Percentiles rank a stretch among this genome's conserved stretches.
Conservation (phyloP, 1,140 invertebrate genomes). For the Lethocerus indicus region DNA sequence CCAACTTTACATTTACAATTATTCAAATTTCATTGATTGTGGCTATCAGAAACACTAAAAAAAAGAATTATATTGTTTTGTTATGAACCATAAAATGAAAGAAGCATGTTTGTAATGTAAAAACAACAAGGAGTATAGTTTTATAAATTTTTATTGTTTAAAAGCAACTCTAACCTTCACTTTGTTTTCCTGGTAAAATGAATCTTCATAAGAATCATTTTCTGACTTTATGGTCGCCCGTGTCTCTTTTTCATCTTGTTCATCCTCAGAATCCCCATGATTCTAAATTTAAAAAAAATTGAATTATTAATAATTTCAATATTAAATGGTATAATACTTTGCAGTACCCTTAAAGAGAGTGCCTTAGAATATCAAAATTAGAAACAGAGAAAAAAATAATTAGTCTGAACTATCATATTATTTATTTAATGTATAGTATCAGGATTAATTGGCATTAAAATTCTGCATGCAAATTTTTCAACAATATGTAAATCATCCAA, state of each 20-base stretch:
- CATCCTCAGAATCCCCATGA: constrained; percentile 12
- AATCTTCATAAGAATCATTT: constrained; percentile 11
- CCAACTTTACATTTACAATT: too few species aligned
- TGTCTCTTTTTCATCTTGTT: constrained; percentile 2
- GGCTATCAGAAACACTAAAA: too few species aligned
- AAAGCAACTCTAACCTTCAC: constrained; percentile 18
- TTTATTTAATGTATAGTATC: background rate
- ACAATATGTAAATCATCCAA: too few species aligned
- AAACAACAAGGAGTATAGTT: background rate
- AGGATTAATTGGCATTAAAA: too few species aligned
- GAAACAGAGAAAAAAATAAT: background rate
- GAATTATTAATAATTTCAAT: constrained; percentile 1
- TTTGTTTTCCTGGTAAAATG: constrained; percentile 20
- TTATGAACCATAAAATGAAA: too few species aligned
- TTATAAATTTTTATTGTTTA: background rate
- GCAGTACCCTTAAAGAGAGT: too few species aligned
- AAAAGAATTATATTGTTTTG: too few species aligned
- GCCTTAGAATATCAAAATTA: too few species aligned
- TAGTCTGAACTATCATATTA: background rate
- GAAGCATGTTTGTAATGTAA: too few species aligned
- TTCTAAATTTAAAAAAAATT: constrained; percentile 8
- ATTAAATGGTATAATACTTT: background rate
- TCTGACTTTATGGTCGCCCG: background rate
- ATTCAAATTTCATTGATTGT: too few species aligned
- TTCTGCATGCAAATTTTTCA: too few species aligned